Evolutionary conservation across 2,888 invertebrate species (phyloP).

Genomic region (Hydroisotoma schaefferi): DNA sequence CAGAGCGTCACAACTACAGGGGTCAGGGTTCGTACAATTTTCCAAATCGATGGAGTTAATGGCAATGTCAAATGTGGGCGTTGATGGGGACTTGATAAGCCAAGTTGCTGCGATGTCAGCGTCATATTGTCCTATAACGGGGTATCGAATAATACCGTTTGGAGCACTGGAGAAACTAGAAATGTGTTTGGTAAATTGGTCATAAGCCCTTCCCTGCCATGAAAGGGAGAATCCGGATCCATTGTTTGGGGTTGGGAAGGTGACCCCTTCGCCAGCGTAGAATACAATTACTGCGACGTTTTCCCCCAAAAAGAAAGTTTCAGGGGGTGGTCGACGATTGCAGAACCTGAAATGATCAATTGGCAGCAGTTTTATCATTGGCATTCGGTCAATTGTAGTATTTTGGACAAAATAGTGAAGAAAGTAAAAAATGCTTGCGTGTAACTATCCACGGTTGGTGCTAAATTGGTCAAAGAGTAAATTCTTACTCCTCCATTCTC

Average conservation of each 20-base stretch:
- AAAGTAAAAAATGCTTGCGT: conserved; percentile 3
- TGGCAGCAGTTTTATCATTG: background rate
- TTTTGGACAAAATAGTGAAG: background rate
- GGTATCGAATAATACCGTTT: background rate
- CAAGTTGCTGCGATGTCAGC: background rate
- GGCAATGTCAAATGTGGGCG: background rate
- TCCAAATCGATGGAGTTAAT: background rate
- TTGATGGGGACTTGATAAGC: background rate
- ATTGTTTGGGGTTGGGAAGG: background rate
- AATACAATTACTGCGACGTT: background rate
- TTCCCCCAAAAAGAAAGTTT: background rate
- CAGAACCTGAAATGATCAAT: background rate
- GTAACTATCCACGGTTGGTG: conserved; percentile 5
- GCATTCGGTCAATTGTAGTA: background rate
- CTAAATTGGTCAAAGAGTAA: conserved; percentile 17
- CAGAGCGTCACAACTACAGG: background rate
- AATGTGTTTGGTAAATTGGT: background rate
- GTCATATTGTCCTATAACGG: background rate
- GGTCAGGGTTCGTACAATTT: background rate
- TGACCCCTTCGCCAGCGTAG: background rate
- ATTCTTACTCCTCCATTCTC: conserved; percentile 10
- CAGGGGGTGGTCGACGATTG: background rate
- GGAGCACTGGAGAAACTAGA: background rate
- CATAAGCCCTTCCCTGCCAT: background rate
- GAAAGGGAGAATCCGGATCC: background rate